These are phyloP conservation scores for Rhingia rostrata DNA, from an alignment of 2,888 invertebrate genomes.

Conservation along the genomic window DNA sequence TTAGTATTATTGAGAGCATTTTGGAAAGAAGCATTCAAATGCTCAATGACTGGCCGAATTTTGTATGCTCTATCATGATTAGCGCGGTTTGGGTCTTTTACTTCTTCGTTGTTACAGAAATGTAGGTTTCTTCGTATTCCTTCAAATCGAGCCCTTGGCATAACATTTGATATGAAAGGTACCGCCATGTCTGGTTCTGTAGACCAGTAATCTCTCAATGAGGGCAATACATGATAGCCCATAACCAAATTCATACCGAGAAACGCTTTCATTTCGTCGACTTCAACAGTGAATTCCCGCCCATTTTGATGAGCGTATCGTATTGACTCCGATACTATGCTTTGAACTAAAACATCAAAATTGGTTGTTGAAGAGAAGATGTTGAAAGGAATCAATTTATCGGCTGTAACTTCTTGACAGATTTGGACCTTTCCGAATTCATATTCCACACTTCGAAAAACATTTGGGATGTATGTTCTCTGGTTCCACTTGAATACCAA, in stretches of 20 bases:
- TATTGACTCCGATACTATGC: background rate
- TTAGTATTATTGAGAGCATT: slow-evolving; percentile 8
- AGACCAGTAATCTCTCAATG: slow-evolving; percentile 20
- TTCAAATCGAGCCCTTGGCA: slow-evolving; percentile 12
- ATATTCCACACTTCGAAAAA: background rate
- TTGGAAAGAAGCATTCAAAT: slow-evolving; percentile 6
- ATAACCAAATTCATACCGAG: slow-evolving; percentile 12
- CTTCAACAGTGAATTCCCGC: slow-evolving; percentile 3
- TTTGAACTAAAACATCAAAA: background rate
- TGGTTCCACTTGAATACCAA: background rate
- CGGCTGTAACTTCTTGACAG: background rate
- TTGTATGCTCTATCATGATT: slow-evolving; percentile 23
- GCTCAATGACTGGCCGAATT: slow-evolving; percentile 9
- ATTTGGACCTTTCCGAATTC: slow-evolving; percentile 7
- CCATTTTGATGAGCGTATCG: slow-evolving; percentile 23
- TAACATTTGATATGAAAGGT: slow-evolving; percentile 20
- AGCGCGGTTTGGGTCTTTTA: background rate
- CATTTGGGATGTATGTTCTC: background rate
- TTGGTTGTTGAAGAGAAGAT: slow-evolving; percentile 11
- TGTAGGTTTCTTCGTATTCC: slow-evolving; percentile 1
- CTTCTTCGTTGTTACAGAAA: slow-evolving; percentile 8
- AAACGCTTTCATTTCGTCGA: slow-evolving; percentile 23
- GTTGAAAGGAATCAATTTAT: background rate
- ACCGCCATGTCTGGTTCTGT: slow-evolving; percentile 11
- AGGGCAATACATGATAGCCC: background rate